Percentiles rank a stretch among this genome's conserved stretches.
Evolutionary conservation across 2,797 vertebrate genomes (phyloP).

Genomic region (Epinephelus awoara): DNA sequence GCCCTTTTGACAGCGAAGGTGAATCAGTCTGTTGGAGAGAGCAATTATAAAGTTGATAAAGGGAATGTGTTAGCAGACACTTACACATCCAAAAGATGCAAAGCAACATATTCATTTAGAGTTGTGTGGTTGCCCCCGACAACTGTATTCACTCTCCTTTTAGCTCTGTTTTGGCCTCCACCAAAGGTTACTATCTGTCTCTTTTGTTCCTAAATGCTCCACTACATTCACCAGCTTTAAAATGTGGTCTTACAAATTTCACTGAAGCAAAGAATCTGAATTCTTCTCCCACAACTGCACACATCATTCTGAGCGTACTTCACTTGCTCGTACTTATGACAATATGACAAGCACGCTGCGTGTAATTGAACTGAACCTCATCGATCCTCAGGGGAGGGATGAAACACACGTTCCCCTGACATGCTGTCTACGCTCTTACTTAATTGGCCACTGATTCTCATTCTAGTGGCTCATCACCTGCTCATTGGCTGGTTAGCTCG

Average conservation of each 20-base stretch:
- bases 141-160: neutral
- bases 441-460: conserved; percentile 13
- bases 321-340: neutral
- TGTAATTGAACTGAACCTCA: conserved; percentile 40
- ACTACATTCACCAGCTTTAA: neutral
- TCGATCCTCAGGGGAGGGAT: conserved; percentile 25
- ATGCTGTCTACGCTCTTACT: conserved; percentile 23
- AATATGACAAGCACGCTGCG: conserved; percentile 3
- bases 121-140: neutral
- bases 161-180: neutral
- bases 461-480: conserved; percentile 18
- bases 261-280: neutral
- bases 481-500: conserved; percentile 8
- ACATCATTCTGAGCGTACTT: neutral
- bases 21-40: no score
- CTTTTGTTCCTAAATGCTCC: neutral
- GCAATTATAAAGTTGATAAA: neutral
- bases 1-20: no score
- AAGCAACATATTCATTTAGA: neutral
- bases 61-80: neutral
- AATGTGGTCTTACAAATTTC: neutral
- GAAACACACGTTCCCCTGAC: conserved; percentile 33
- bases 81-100: neutral
- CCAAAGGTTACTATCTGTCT: neutral
- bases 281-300: neutral